phyloP scores from a whole-genome alignment of 2,113 vertebrate species.

The Himantopus leucocephalus region DNA sequence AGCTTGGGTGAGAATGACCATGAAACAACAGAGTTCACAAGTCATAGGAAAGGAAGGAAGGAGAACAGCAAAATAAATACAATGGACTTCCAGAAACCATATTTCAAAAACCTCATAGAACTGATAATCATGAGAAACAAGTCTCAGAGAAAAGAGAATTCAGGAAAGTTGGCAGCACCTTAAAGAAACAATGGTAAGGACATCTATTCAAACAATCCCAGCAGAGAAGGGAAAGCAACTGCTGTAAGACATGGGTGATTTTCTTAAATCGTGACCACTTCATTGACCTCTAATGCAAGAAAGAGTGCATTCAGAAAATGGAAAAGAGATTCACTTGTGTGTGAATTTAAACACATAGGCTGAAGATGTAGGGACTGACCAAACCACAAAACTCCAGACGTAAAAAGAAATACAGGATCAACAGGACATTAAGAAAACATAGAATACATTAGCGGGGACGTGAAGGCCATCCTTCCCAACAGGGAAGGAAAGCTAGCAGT shows the following conservation, averaged over 20 bases:
- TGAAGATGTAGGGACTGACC: background rate
- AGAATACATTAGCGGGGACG: background rate
- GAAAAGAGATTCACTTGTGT: background rate
- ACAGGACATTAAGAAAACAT: background rate
- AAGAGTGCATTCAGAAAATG: background rate
- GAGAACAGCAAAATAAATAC: slow-evolving; percentile 58
- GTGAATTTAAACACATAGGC: background rate
- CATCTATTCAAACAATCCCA: slow-evolving; percentile 26
- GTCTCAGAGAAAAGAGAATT: slow-evolving; percentile 11
- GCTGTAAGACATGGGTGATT: background rate
- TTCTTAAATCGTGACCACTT: background rate
- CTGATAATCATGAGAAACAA: slow-evolving; percentile 50
- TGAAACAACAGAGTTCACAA: slow-evolving; percentile 47
- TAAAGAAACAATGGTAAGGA: slow-evolving; percentile 37
- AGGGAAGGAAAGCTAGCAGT: background rate
- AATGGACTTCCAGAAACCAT: slow-evolving; percentile 64
- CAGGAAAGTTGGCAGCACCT: slow-evolving; percentile 29
- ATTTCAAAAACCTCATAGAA: slow-evolving; percentile 53
- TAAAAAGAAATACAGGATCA: background rate
- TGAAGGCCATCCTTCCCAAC: background rate
- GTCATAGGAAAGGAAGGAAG: slow-evolving; percentile 33
- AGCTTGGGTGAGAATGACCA: slow-evolving; percentile 31
- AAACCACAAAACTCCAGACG: background rate
- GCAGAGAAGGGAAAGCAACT: background rate
- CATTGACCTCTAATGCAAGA: background rate